These are phyloP conservation scores for Chaetodon trifascialis DNA, from an alignment of 2,113 vertebrate species.

Conservation along the genomic window DNA sequence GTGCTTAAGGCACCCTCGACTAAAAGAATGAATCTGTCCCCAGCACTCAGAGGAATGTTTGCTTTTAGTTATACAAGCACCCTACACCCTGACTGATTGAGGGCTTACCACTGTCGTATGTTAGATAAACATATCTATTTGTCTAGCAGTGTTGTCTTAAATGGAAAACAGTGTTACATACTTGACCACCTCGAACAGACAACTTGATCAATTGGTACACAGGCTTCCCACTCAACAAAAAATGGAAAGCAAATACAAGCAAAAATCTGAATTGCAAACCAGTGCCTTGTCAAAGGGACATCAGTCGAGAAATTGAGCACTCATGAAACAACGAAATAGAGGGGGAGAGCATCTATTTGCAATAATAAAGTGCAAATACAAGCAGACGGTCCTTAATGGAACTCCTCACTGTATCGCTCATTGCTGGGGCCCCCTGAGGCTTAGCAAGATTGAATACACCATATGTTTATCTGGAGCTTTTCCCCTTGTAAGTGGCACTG, in stretches of 20 bases:
- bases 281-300: constrained; percentile 48
- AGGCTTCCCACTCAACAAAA: constrained; percentile 21
- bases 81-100: constrained; percentile 27
- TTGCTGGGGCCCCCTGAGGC: constrained; percentile 69
- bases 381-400: constrained; percentile 77
- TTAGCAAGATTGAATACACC: constrained; percentile 78
- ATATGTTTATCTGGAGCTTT: constrained; percentile 78
- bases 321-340: constrained; percentile 60
- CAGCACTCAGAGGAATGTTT: constrained; percentile 3
- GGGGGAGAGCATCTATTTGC: constrained; percentile 62
- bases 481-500: constrained; percentile 69
- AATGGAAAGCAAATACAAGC: constrained; percentile 15
- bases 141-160: constrained; percentile 14
- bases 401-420: constrained; percentile 69
- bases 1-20: constrained; percentile 27
- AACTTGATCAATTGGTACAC: constrained; percentile 21
- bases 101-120: constrained; percentile 26
- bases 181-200: constrained; percentile 33
- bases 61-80: constrained; percentile 26
- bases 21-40: constrained; percentile 39
- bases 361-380: constrained; percentile 75
- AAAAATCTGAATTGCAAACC: constrained; percentile 37
- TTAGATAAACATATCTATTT: constrained; percentile 32
- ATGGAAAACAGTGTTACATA: background rate
- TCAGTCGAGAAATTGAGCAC: constrained; percentile 42